Evolutionary conservation across 2,888 invertebrate genomes (phyloP), one percentile per base, ranked within the genome.

Genomic region (Pomacea canaliculata): DNA sequence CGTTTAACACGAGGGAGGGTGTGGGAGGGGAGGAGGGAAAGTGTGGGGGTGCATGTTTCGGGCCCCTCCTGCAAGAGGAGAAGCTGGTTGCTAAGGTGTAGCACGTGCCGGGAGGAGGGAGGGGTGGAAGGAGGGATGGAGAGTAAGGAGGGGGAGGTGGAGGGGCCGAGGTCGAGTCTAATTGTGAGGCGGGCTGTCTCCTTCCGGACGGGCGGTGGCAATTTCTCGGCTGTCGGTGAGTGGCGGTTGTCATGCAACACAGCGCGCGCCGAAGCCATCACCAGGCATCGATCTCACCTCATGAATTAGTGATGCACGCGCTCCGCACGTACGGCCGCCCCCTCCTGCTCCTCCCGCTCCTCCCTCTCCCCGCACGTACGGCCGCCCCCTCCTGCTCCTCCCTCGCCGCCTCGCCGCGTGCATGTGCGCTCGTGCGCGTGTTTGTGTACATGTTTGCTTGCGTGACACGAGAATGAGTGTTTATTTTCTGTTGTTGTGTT

Each of bases 281-380:
- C 73, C 68, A 27, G 12, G n/a, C 48, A 73, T 73, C 73, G 73
- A 73, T 73, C 62, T 23, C n/a, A 16, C 27, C 18, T 69, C 69
- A 73, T 73, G 73, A 73, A 73, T 73, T 62, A 73, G 73, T 73
- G 69, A 73, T 73, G 60, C 65, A 63, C 72, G 62, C 49, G 37
- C 48, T 65, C 72, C 71, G 10, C 49, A 46, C 49, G 48, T n/a
- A 18, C 65, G 12, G 19, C n/a, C 63, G 13, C 72, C 49, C 65
- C 23, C 12, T 9, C 27, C 65, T 62, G n/a, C 23, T 46, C 19
- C 5, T n/a, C 7, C 19, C 19, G n/a, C 7, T 69, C 8, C 37
- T 65, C 73, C 9, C 60, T 23, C 59, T 60, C 62, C 23, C 68
- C 27, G 27, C 9, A 27, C 67, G 7, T 46, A 37, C 27, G 63